These are phyloP conservation scores for Aselliscus stoliczkanus DNA, from an alignment of 2,797 vertebrate genomes.

Conservation along the genomic window DNA sequence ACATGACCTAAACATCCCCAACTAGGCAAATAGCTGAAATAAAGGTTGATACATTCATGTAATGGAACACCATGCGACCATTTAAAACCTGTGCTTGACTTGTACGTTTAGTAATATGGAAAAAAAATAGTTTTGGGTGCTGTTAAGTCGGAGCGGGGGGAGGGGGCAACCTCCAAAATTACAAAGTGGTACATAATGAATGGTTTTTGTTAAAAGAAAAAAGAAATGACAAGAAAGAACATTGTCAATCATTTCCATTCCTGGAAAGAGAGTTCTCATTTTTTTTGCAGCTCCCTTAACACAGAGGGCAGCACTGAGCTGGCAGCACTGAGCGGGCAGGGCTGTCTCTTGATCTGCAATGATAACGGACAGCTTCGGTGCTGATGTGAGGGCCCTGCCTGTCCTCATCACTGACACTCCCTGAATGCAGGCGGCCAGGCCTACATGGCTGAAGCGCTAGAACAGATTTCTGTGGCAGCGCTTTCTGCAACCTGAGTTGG, in stretches of 20 bases:
- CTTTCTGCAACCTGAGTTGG: background rate
- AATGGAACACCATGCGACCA: background rate
- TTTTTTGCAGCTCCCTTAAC: background rate
- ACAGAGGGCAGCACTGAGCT: background rate
- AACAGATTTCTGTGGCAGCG: background rate
- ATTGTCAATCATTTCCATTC: background rate
- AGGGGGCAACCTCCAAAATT: background rate
- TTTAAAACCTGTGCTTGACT: background rate
- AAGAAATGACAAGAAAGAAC: background rate
- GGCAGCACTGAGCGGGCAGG: background rate
- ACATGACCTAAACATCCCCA: background rate
- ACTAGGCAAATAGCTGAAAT: background rate
- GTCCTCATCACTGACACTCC: background rate
- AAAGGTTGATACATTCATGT: background rate
- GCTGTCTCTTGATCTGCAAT: background rate
- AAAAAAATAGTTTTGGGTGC: background rate
- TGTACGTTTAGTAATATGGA: background rate
- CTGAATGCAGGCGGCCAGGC: rapidly evolving
- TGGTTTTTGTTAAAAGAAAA: background rate
- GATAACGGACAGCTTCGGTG: background rate
- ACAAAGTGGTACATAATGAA: background rate
- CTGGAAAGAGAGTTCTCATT: background rate
- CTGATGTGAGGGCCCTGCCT: background rate
- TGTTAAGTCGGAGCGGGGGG: background rate
- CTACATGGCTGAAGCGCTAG: background rate